Percentiles rank a stretch among this genome's conserved stretches.
phyloP scores from a whole-genome alignment of 2,888 invertebrate genomes.

The Sesia bembeciformis region DNA sequence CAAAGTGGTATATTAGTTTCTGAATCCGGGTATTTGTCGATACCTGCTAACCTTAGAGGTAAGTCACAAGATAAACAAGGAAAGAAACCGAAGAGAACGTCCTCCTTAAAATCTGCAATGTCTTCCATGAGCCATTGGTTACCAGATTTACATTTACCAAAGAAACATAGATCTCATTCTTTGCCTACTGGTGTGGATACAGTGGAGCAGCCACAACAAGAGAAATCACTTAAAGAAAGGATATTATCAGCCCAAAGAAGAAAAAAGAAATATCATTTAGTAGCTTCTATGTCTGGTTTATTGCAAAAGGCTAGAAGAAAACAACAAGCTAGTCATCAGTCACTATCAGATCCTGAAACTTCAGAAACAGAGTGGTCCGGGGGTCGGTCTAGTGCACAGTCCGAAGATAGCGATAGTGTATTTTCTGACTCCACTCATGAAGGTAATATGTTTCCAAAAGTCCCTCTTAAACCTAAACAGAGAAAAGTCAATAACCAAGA shows the following conservation, averaged over 20 bases:
- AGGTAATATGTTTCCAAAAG: conserved; percentile 77
- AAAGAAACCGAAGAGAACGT: conserved; percentile 81
- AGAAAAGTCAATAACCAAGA: conserved; percentile 66
- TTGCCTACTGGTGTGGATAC: conserved; percentile 81
- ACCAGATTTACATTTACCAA: conserved; percentile 85
- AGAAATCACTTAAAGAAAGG: conserved; percentile 62
- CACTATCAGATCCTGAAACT: conserved; percentile 84
- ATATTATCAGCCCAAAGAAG: conserved; percentile 69
- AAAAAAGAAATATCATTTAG: conserved; percentile 86
- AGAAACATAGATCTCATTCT: conserved; percentile 87
- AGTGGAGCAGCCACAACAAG: conserved; percentile 63
- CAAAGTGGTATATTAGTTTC: conserved; percentile 78
- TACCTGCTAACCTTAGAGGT: conserved; percentile 78
- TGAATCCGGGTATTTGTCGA: conserved; percentile 85
- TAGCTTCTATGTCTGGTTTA: conserved; percentile 88
- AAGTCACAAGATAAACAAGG: conserved; percentile 68
- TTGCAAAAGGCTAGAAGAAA: conserved; percentile 88
- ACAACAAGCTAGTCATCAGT: conserved; percentile 75
- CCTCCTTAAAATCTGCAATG: conserved; percentile 86
- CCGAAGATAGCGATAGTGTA: conserved; percentile 84
- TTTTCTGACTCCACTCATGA: conserved; percentile 81
- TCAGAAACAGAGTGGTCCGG: conserved; percentile 82
- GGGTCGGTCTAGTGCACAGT: conserved; percentile 78
- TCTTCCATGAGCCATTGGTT: conserved; percentile 86
- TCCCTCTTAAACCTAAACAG: conserved; percentile 60